These are phyloP conservation scores for Onychomys torridus DNA, from an alignment of 2,797 vertebrate species.

Conservation along the genomic window DNA sequence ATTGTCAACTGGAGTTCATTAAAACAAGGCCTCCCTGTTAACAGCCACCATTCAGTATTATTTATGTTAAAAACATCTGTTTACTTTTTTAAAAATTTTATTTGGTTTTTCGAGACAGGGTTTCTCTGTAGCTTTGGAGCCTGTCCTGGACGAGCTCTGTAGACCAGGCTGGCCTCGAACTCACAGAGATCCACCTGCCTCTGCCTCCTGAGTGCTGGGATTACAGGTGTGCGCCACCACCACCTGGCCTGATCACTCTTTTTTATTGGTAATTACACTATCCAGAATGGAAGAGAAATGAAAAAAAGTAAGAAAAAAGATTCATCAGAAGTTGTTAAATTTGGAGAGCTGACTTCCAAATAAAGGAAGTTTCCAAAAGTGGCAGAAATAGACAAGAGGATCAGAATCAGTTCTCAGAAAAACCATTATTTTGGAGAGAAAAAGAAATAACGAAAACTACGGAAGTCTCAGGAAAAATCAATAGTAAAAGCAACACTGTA, in stretches of 20 bases:
- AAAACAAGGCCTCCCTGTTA: background rate
- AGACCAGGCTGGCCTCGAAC: too few relatives aligned
- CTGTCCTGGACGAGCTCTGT: too few relatives aligned
- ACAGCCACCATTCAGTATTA: background rate
- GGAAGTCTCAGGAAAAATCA: constrained; percentile 65
- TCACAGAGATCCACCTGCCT: too few relatives aligned
- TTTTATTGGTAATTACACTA: background rate
- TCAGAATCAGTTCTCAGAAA: constrained; percentile 54
- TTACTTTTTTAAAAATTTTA: too few relatives aligned
- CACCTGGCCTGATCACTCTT: background rate
- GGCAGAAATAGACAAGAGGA: background rate
- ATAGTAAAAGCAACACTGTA: constrained; percentile 61
- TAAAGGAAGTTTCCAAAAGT: constrained; percentile 30
- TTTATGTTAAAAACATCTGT: constrained; percentile 22
- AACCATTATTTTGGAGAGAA: constrained; percentile 12
- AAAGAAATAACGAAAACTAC: background rate
- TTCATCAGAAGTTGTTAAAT: constrained; percentile 52
- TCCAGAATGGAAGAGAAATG: background rate
- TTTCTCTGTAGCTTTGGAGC: too few relatives aligned
- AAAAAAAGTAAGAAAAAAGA: constrained; percentile 53
- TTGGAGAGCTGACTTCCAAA: constrained; percentile 53
- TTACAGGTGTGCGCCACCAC: too few relatives aligned
- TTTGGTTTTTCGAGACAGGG: too few relatives aligned
- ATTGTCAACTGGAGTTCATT: background rate
- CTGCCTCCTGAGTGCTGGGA: too few relatives aligned